Conservation (phyloP, 2,888 invertebrate genomes). For the Pegoplata infirma region DNA sequence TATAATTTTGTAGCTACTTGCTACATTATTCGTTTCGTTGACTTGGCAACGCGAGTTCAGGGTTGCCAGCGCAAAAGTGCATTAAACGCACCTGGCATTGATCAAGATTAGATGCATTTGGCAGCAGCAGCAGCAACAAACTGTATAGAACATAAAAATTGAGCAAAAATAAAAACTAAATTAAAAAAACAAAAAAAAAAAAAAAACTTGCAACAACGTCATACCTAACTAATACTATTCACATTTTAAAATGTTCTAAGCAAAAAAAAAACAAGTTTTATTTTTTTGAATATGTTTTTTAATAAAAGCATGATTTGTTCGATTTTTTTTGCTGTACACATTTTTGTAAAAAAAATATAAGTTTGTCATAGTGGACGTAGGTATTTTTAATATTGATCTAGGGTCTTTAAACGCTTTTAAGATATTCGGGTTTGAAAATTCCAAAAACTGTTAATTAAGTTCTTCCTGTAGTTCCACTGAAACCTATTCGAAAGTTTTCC, state of each 20-base stretch:
- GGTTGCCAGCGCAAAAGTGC: conserved; percentile 65
- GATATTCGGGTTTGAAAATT: no score
- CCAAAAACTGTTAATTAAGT: no score
- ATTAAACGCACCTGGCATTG: conserved; percentile 70
- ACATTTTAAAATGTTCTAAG: neutral
- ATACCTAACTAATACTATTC: no score
- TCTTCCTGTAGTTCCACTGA: no score
- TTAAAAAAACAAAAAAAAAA: neutral
- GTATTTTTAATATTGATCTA: no score
- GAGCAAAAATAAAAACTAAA: neutral
- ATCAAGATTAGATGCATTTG: conserved; percentile 66
- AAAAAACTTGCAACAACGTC: neutral
- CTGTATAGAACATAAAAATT: neutral
- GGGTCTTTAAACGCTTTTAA: no score
- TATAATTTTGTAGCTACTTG: conserved; percentile 18
- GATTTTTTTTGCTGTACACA: neutral
- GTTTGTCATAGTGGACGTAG: no score
- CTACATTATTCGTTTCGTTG: conserved; percentile 37
- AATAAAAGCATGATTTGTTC: neutral
- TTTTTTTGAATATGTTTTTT: neutral
- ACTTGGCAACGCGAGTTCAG: conserved; percentile 61
- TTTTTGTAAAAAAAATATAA: no score
- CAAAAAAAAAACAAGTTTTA: neutral
- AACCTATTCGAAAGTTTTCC: no score
- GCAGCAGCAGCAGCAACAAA: neutral